Percentiles rank a stretch among this genome's conserved stretches.
These are phyloP conservation scores for Gavialis gangeticus DNA, from an alignment of 2,113 vertebrate genomes.

Conservation along the genomic window DNA sequence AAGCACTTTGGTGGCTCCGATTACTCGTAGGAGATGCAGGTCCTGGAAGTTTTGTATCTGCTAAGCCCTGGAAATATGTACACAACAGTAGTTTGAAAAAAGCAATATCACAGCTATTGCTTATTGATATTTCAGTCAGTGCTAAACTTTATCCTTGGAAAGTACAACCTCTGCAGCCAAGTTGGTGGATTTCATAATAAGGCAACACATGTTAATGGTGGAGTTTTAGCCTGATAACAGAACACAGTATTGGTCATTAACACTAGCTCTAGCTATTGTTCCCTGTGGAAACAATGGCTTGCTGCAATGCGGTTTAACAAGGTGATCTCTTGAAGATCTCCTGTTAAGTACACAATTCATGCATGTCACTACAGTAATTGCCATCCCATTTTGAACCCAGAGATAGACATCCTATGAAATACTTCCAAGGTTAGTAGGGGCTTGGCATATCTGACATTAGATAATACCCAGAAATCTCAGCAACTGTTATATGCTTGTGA, in stretches of 20 bases:
- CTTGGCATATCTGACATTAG: neutral
- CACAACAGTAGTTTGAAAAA: neutral
- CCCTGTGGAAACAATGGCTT: neutral
- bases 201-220: neutral
- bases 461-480: neutral
- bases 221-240: neutral
- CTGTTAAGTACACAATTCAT: neutral
- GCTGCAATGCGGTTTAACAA: neutral
- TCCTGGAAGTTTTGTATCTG: slow-evolving; percentile 85
- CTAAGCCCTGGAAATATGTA: slow-evolving; percentile 81
- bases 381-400: neutral
- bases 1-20: slow-evolving; percentile 65
- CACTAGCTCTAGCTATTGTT: neutral
- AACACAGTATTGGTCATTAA: neutral
- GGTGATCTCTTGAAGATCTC: neutral
- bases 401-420: neutral
- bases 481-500: neutral
- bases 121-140: neutral
- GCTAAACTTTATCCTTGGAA: neutral
- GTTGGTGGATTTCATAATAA: neutral
- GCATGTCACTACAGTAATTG: neutral
- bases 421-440: neutral
- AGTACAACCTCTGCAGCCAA: neutral
- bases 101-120: neutral
- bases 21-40: slow-evolving; percentile 77